Conservation (phyloP, 1,140 invertebrate species). For the Heliconius nattereri region DNA sequence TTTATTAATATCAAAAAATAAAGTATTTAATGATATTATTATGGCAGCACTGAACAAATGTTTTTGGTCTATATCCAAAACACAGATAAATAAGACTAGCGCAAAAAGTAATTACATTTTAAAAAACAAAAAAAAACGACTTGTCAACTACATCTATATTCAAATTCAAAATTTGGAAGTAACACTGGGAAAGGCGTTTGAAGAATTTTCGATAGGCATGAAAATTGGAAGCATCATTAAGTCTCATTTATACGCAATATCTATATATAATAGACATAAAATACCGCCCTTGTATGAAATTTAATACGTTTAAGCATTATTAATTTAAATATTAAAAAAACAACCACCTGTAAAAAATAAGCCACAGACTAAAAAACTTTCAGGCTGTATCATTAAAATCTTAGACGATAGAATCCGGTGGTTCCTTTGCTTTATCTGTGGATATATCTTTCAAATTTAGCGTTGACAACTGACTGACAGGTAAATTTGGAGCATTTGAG, state of each 20-base stretch:
- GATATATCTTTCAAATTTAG: constrained; percentile 56
- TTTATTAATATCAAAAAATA: neutral
- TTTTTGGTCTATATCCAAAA: neutral
- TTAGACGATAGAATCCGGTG: constrained; percentile 59
- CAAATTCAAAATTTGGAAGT: neutral
- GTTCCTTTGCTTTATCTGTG: constrained; percentile 44
- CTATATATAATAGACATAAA: neutral
- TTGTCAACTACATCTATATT: neutral
- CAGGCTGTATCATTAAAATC: neutral
- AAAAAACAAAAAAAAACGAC: neutral
- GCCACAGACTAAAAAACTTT: neutral
- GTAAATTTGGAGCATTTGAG: constrained; percentile 51
- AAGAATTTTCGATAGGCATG: neutral
- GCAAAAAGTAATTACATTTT: neutral
- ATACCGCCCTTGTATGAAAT: neutral
- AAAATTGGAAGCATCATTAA: constrained; percentile 4
- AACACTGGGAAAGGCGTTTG: neutral
- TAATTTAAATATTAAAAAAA: neutral
- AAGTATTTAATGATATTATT: neutral
- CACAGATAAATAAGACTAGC: neutral
- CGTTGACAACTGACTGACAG: constrained; percentile 70
- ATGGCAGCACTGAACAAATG: neutral
- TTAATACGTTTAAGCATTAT: neutral
- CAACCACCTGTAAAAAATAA: neutral
- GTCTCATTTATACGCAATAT: neutral